Conservation (phyloP, 2,797 vertebrate genomes). For the Pseudopleuronectes americanus region DNA sequence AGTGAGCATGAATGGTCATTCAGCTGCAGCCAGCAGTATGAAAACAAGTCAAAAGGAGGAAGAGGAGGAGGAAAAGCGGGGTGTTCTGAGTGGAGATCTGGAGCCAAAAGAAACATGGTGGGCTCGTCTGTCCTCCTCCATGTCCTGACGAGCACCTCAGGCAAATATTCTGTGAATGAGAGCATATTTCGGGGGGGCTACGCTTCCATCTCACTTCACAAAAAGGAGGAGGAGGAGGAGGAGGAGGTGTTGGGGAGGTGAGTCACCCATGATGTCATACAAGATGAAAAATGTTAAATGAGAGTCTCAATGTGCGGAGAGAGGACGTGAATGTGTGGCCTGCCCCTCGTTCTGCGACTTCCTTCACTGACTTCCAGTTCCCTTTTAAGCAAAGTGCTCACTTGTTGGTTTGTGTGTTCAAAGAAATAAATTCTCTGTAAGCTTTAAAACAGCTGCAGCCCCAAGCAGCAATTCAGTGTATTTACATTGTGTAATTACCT, state of each 20-base stretch:
- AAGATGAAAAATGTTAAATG: conserved; percentile 59
- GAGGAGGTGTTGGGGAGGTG: conserved; percentile 49
- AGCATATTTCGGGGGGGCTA: conserved; percentile 65
- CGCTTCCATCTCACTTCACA: conserved; percentile 47
- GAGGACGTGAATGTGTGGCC: conserved; percentile 36
- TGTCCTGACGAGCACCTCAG: conserved; percentile 78
- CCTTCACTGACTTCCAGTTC: conserved; percentile 15
- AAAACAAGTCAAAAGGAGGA: conserved; percentile 80
- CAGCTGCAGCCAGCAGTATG: conserved; percentile 80
- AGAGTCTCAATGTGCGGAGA: conserved; percentile 51
- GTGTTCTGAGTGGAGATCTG: conserved; percentile 27
- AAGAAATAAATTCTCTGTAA: background rate
- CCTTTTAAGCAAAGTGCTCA: background rate
- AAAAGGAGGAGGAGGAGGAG: conserved; percentile 21
- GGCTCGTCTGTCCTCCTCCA: conserved; percentile 71
- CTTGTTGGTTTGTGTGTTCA: conserved; percentile 7
- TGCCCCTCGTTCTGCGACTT: conserved; percentile 31
- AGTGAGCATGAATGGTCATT: conserved; percentile 81
- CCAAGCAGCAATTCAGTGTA: background rate
- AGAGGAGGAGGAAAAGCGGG: conserved; percentile 51
- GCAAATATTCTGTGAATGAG: conserved; percentile 79
- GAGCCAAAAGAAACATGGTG: conserved; percentile 81
- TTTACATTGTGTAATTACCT: background rate
- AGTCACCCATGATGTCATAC: conserved; percentile 73
- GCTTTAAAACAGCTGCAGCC: background rate